These are phyloP conservation scores for Hyles lineata DNA, from an alignment of 2,888 invertebrate species.

Conservation along the genomic window DNA sequence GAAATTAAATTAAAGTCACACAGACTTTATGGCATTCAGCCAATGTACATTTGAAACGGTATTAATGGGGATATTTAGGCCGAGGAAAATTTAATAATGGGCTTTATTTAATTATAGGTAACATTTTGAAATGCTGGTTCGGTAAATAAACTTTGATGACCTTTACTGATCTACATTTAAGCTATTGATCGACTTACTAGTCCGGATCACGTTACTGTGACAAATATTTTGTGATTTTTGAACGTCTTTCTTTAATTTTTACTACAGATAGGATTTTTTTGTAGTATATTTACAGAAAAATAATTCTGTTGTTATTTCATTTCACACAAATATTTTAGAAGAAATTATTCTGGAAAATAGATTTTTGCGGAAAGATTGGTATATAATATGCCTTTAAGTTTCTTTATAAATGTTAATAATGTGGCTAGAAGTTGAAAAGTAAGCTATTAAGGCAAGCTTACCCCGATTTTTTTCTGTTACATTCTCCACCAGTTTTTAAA, in stretches of 20 bases:
- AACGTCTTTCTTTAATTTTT: background rate
- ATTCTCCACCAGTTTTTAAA: background rate
- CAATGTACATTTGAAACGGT: background rate
- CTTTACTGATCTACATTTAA: background rate
- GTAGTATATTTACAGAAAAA: too few species aligned
- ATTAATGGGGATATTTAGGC: slow-evolving; percentile 2
- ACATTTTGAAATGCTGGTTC: background rate
- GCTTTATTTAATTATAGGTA: too few species aligned
- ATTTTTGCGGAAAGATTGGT: too few species aligned
- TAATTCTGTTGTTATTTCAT: too few species aligned
- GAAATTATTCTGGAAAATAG: too few species aligned
- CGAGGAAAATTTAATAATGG: background rate
- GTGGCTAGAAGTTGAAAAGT: background rate
- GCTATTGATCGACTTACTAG: background rate
- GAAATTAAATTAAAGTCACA: slow-evolving; percentile 31
- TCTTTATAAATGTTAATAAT: background rate
- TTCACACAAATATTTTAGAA: too few species aligned
- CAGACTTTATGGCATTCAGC: slow-evolving; percentile 19
- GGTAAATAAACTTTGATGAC: background rate
- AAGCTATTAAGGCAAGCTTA: background rate
- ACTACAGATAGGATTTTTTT: too few species aligned
- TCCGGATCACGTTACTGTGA: background rate
- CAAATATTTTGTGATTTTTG: background rate
- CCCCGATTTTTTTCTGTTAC: too few species aligned
- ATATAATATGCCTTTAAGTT: too few species aligned